Evolutionary conservation across 2,113 vertebrate genomes (phyloP).

Genomic region (Ophthalmolycus amberensis): DNA sequence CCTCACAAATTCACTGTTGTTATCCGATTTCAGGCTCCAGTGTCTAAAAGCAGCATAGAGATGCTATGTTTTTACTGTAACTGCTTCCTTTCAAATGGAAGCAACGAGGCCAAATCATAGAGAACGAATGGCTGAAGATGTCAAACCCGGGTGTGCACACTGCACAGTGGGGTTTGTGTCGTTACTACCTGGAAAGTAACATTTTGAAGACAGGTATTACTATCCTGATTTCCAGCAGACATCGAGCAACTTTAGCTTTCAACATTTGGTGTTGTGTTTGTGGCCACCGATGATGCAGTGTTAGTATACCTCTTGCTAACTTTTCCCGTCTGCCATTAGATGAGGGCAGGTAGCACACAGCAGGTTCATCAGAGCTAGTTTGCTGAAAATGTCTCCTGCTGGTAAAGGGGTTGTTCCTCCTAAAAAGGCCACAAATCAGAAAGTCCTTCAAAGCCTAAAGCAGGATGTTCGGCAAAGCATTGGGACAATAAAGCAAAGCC

Average conservation of each 20-base stretch:
- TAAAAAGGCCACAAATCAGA: slow-evolving; percentile 26
- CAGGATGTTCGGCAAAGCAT: slow-evolving; percentile 2
- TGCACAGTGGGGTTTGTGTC: not conserved
- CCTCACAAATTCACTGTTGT: not conserved
- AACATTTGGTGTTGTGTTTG: slow-evolving; percentile 2
- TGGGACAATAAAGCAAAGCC: slow-evolving; percentile 4
- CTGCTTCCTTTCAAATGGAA: slow-evolving; percentile 4
- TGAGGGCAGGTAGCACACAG: not conserved
- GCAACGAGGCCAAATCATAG: not conserved
- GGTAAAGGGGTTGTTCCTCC: not conserved
- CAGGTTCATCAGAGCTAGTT: not conserved
- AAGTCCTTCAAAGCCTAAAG: slow-evolving; percentile 13
- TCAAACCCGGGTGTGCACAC: not conserved
- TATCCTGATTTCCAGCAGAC: not conserved
- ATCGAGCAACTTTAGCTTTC: not conserved
- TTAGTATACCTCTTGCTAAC: not conserved
- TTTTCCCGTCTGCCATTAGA: not conserved
- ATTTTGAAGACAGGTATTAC: not conserved
- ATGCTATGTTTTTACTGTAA: not conserved
- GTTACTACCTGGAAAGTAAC: not conserved
- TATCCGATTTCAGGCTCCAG: not conserved
- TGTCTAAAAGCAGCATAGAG: not conserved
- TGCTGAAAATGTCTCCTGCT: slow-evolving; percentile 4
- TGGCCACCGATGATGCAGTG: not conserved
- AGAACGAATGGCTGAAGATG: not conserved